Percentiles rank a stretch among this genome's conserved stretches.
phyloP scores from a whole-genome alignment of 2,888 invertebrate species.

The Polyommatus icarus region DNA sequence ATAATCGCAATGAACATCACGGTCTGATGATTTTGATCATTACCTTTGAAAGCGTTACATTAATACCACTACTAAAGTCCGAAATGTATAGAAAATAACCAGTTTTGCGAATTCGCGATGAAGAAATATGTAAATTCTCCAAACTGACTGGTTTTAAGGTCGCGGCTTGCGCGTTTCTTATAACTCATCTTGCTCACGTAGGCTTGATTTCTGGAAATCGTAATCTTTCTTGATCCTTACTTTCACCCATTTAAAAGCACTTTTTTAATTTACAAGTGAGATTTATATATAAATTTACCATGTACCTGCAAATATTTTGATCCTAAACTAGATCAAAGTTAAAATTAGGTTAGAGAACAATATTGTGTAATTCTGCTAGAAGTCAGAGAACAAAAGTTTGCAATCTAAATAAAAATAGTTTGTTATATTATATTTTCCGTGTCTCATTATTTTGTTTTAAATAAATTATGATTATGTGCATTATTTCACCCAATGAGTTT shows the following conservation, averaged over 20 bases:
- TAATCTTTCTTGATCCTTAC: not conserved
- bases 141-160: constrained; percentile 27
- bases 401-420: not conserved
- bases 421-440: not conserved
- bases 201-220: not conserved
- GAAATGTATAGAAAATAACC: constrained; percentile 20
- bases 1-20: not conserved
- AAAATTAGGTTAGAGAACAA: not conserved
- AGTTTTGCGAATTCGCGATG: constrained; percentile 22
- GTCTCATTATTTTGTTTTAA: not conserved
- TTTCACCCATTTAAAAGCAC: not conserved
- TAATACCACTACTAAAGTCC: constrained; percentile 1
- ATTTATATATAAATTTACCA: not conserved
- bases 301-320: not conserved
- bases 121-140: constrained; percentile 21
- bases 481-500: not conserved
- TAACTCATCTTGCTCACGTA: constrained; percentile 20
- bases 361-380: not conserved
- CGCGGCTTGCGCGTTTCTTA: not conserved
- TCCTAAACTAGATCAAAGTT: not conserved
- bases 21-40: constrained; percentile 2
- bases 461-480: not conserved
- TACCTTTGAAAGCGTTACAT: constrained; percentile 1
- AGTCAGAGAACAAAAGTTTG: not conserved
- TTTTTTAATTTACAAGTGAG: not conserved